A percentile compares a stretch with the other conserved stretches of the same genome.
Evolutionary conservation across 2,888 invertebrate genomes (phyloP).

Genomic region (Drosophila neotestacea): DNA sequence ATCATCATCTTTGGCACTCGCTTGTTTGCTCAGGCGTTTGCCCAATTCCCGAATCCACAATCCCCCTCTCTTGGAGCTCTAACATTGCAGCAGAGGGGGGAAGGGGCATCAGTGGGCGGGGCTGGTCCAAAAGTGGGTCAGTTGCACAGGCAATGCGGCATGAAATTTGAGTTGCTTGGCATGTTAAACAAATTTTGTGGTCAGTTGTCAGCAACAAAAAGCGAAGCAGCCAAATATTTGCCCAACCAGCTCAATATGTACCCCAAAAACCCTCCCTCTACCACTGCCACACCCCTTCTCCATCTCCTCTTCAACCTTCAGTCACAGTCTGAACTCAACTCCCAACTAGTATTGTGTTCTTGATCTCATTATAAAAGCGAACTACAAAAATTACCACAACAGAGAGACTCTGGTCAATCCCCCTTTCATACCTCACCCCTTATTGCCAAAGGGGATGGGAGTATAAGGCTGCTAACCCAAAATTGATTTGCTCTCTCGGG

Average conservation of each 20-base stretch:
- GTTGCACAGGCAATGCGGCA: conserved; percentile 74
- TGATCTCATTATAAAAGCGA: conserved; percentile 75
- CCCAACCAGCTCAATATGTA: conserved; percentile 59
- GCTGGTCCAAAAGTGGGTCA: conserved; percentile 48
- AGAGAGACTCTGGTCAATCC: conserved; percentile 14
- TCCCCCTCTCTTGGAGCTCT: background rate
- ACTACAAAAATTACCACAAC: conserved; percentile 56
- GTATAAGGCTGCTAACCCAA: conserved; percentile 25
- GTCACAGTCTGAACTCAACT: background rate
- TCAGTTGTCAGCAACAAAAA: conserved; percentile 72
- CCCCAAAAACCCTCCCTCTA: background rate
- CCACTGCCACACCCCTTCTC: background rate
- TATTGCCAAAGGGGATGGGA: background rate
- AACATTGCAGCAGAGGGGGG: conserved; percentile 15
- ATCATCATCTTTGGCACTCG: conserved; percentile 39
- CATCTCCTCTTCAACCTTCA: background rate
- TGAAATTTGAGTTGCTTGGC: conserved; percentile 71
- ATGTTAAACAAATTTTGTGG: conserved; percentile 75
- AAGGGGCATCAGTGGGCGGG: conserved; percentile 4
- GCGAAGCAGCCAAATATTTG: conserved; percentile 69
- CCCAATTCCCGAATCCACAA: background rate
- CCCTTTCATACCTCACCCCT: background rate
- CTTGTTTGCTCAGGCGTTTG: conserved; percentile 51
- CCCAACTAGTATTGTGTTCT: conserved; percentile 43
- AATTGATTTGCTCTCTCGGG: conserved; percentile 65